Evolutionary conservation across 1,140 invertebrate genomes (phyloP), one percentile per base, ranked within the genome.

Genomic region (Apocrypta bakeri): DNA sequence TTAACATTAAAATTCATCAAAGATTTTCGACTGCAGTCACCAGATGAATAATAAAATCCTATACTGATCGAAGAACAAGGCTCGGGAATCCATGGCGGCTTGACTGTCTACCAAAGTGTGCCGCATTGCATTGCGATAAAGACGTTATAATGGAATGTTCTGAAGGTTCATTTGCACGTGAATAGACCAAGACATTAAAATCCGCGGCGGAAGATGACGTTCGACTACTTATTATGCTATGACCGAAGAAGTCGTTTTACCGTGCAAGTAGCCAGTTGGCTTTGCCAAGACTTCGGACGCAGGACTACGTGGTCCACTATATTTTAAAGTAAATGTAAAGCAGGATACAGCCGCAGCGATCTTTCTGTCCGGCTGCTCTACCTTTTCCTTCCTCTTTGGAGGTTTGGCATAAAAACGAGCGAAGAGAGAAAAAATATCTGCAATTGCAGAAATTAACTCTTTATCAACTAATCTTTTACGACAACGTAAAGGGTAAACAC

Each of bases 251-350:
- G 64, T 27, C 27, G 24, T 66, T 83, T 56, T 17, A 21, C 21
- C 48, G 48, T 1, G 48, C 48, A 56, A 21, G 48, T 56, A 56
- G 48, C 48, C 17, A 56, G 17, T 24, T 2, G 25, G 24, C 63
- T 29, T 25, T 25, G 63, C 25, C 63, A 66, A 66, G 63, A 17
- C 63, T 25, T 9, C n/a, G 63, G 9, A 9, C 63, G 25, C 24
- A 17, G 17, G 42, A 12, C 17, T 21, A 56, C 48, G 17, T 56
- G 64, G 64, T 66, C 25, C 64, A 88, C 89, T 87, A 87, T 88
- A 79, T 81, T 79, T 89, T 88, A 85, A 83, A 88, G 88, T 89
- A 89, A 89, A 90, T 89, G 89, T 85, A 89, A 89, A 90, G 84
- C 79, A 86, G 84, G 31, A 21, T 56, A 68, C 77, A 64, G 78